Evolutionary conservation across 2,113 vertebrate genomes (phyloP), one percentile per base, ranked within the genome.

Genomic region (Acanthisitta chloris): DNA sequence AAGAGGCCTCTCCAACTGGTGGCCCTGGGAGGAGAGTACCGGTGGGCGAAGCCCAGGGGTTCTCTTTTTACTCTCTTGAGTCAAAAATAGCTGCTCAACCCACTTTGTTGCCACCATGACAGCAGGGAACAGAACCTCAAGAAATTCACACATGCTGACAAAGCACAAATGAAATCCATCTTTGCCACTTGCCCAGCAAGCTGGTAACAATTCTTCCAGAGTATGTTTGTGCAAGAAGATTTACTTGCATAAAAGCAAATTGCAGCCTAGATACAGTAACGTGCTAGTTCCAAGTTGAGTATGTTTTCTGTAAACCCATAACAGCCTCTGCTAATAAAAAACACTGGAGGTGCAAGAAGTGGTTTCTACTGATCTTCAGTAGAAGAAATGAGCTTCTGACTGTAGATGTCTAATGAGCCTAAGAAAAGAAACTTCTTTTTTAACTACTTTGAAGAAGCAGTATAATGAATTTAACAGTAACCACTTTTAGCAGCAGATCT

Each of bases 1-100:
- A 12, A 62, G 33, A 43, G 19, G 4, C 28, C 24, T 69, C 40
- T 26, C 29, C 76, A 34, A 3, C 5, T 0, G 6, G 12, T 16
- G 33, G 14, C 52, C 29, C 36, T 67, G 31, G 13, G 16, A 33
- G 29, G 12, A 46, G 16, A 33, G 18, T 2, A 0, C 8, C 1
- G 0, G 16, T 33, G 77, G 33, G 29, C 2, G 0, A 80, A 65
- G 36, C 17, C 29, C 42, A 80, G 61, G 11, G 52, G 18, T 18
- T 81, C 2, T 1, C 46, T 71, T 88, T 77, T n/a, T 31, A 52
- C 2, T 1, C 46, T 71, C 85, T 77, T n/a, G 29, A 52, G 33
- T 26, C 23, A 61, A 42, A 31, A 67, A 48, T 1, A 64, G 31
- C 51, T 51, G 14, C 19, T 0, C 0, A 57, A 80, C n/a, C 12